These are phyloP conservation scores for Idaea biselata DNA, from an alignment of 2,888 invertebrate genomes.

Conservation along the genomic window DNA sequence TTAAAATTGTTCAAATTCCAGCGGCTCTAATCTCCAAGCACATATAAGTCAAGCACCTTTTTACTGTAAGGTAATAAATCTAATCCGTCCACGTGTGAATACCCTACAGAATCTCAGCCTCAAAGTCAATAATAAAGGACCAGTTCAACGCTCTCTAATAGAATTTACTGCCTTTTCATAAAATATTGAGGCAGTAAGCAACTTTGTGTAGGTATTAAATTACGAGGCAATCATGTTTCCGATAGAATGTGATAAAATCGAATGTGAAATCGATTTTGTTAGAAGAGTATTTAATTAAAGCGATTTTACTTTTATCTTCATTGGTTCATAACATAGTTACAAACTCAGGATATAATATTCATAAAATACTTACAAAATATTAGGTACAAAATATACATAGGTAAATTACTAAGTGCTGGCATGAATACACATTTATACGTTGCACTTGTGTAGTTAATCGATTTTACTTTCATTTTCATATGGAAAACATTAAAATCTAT, in stretches of 20 bases:
- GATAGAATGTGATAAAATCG: not conserved
- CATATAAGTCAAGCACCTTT: not conserved
- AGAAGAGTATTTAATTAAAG: not conserved
- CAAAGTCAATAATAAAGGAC: not conserved
- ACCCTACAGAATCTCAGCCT: not conserved
- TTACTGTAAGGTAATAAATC: not conserved
- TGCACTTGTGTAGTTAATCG: too few relatives aligned
- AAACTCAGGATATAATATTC: too few relatives aligned
- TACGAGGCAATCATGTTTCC: not conserved
- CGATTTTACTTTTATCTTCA: not conserved
- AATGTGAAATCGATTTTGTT: not conserved
- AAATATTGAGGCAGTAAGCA: not conserved
- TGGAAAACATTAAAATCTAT: too few relatives aligned
- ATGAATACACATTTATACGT: too few relatives aligned
- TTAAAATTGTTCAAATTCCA: too few relatives aligned
- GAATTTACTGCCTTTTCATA: not conserved
- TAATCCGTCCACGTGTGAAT: not conserved
- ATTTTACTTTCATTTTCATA: too few relatives aligned
- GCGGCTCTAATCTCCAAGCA: too few relatives aligned
- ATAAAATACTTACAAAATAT: too few relatives aligned
- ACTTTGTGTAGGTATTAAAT: not conserved
- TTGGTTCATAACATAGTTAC: too few relatives aligned
- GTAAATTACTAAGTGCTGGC: too few relatives aligned
- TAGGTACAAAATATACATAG: too few relatives aligned
- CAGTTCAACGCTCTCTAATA: not conserved